phyloP scores from a whole-genome alignment of 2,797 vertebrate genomes.

The Characodon lateralis region DNA sequence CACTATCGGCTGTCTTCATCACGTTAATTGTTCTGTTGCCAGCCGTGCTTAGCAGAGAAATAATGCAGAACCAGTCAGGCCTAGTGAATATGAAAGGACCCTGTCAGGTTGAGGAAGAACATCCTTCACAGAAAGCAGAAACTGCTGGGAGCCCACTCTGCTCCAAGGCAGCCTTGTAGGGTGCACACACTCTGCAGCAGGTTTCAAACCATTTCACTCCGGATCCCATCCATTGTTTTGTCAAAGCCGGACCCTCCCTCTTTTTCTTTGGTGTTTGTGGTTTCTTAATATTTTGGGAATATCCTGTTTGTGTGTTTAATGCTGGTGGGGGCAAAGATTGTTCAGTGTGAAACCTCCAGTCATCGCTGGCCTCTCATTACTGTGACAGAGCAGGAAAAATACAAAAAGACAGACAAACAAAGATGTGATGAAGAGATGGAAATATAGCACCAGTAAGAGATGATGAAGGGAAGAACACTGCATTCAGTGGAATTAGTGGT shows the following conservation, averaged over 20 bases:
- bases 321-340: slow-evolving; percentile 45
- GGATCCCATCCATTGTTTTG: slow-evolving; percentile 55
- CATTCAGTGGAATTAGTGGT: slow-evolving; percentile 42
- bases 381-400: slow-evolving; percentile 28
- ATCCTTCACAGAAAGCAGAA: slow-evolving; percentile 54
- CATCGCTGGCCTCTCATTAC: slow-evolving; percentile 57
- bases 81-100: slow-evolving; percentile 17
- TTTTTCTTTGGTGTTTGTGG: slow-evolving; percentile 60
- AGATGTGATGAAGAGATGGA: slow-evolving; percentile 16
- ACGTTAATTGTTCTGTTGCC: slow-evolving; percentile 24
- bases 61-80: slow-evolving; percentile 45
- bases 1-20: slow-evolving; percentile 30
- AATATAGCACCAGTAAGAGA: slow-evolving; percentile 24
- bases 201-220: slow-evolving; percentile 29
- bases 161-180: slow-evolving; percentile 19
- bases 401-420: background rate
- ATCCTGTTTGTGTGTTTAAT: slow-evolving; percentile 72
- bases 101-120: slow-evolving; percentile 55
- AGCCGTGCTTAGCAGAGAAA: slow-evolving; percentile 25
- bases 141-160: slow-evolving; percentile 18
- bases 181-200: slow-evolving; percentile 25
- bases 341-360: slow-evolving; percentile 55
- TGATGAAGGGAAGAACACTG: slow-evolving; percentile 29
- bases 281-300: slow-evolving; percentile 71
- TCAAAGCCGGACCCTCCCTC: slow-evolving; percentile 36